These are phyloP conservation scores for Bambusicola thoracicus DNA, from an alignment of 2,113 vertebrate species.

Conservation along the genomic window DNA sequence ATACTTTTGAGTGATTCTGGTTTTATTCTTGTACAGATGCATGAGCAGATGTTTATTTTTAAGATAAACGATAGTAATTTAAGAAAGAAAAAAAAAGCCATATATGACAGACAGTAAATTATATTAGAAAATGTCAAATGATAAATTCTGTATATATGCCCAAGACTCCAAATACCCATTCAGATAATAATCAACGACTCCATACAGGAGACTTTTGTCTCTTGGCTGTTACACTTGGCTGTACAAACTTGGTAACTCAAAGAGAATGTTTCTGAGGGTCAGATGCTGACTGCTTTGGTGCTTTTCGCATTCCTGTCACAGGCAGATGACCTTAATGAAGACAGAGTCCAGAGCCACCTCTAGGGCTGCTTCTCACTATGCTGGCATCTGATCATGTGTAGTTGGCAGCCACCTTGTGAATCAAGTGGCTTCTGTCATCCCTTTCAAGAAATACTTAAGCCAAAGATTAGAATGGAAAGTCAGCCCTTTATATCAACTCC, in stretches of 20 bases:
- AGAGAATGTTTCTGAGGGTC: background rate
- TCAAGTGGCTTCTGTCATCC: background rate
- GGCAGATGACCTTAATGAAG: background rate
- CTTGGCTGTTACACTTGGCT: background rate
- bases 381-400: background rate
- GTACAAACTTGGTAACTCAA: background rate
- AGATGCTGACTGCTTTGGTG: background rate
- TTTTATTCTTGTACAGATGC: background rate
- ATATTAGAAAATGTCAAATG: background rate
- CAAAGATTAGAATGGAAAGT: background rate
- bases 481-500: background rate
- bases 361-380: rapidly evolving
- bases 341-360: background rate
- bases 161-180: background rate
- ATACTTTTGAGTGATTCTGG: background rate
- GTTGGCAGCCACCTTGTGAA: background rate
- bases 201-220: background rate
- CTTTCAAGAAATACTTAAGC: background rate
- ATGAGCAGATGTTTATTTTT: background rate
- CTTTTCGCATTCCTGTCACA: background rate
- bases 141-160: background rate
- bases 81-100: background rate
- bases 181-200: background rate
- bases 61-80: background rate
- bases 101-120: background rate